Percentiles rank a stretch among this genome's conserved stretches.
Conservation (phyloP, 1,140 invertebrate species). For the Pinna nobilis region DNA sequence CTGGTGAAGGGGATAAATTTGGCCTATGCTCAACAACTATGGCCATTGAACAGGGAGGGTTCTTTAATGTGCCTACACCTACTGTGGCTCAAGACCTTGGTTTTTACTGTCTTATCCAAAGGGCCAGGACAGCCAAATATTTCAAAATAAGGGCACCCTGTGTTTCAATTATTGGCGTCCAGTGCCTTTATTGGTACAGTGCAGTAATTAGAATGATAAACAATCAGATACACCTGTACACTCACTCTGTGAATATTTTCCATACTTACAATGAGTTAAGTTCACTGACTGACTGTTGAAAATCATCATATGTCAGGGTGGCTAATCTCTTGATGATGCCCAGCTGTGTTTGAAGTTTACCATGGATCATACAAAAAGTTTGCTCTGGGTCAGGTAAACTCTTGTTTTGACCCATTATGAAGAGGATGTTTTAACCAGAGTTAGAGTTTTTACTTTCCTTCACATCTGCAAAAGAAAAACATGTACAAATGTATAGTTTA, state of each 20-base stretch:
- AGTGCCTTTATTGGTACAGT: background rate
- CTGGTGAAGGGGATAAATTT: no score
- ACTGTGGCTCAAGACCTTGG: no score
- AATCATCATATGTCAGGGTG: conserved; percentile 77
- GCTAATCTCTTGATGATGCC: conserved; percentile 68
- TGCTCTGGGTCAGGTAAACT: conserved; percentile 45
- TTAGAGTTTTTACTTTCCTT: background rate
- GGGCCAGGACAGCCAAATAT: no score
- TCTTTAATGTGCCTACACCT: no score
- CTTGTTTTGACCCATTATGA: conserved; percentile 48
- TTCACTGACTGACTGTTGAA: conserved; percentile 75
- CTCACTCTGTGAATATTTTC: background rate
- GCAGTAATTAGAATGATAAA: background rate
- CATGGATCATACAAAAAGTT: conserved; percentile 26
- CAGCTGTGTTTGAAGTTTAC: conserved; percentile 49
- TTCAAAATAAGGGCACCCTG: no score
- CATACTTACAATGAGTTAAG: conserved; percentile 71
- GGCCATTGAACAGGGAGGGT: no score
- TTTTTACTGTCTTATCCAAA: no score
- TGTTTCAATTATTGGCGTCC: no score
- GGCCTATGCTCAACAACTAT: no score
- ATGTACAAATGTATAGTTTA: background rate
- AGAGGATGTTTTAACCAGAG: no score
- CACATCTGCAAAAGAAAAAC: background rate
- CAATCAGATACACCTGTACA: background rate